A percentile compares a stretch with the other conserved stretches of the same genome.
Evolutionary conservation across 1,140 invertebrate genomes (phyloP).

Genomic region (Drosophila baimaii): DNA sequence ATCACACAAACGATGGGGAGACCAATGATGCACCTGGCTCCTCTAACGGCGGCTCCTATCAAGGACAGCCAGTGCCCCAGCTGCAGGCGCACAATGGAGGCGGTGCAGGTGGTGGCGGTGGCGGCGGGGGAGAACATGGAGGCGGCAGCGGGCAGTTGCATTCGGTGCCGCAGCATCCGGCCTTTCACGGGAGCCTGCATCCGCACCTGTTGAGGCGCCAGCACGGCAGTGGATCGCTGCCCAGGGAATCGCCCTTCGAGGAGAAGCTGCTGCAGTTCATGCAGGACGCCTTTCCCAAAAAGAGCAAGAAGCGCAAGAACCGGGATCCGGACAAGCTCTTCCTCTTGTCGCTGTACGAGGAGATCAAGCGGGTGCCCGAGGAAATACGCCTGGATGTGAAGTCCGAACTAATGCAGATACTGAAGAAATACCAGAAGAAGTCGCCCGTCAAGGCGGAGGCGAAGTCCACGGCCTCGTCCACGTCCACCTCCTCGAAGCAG

Average conservation of each 20-base stretch:
- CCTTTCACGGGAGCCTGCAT: constrained; percentile 75
- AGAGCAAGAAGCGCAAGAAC: constrained; percentile 79
- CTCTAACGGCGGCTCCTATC: constrained; percentile 76
- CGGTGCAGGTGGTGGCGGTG: constrained; percentile 21
- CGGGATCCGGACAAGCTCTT: constrained; percentile 80
- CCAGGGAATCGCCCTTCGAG: constrained; percentile 74
- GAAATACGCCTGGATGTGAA: constrained; percentile 80
- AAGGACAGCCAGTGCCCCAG: constrained; percentile 65
- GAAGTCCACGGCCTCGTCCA: constrained; percentile 60
- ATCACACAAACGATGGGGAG: constrained; percentile 77
- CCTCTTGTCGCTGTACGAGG: constrained; percentile 75
- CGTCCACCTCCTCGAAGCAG: constrained; percentile 59
- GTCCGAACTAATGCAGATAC: constrained; percentile 80
- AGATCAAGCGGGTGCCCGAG: constrained; percentile 79
- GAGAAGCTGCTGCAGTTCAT: constrained; percentile 81
- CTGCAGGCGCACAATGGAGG: constrained; percentile 69
- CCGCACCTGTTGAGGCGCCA: constrained; percentile 76
- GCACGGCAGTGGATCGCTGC: constrained; percentile 45
- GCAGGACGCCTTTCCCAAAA: constrained; percentile 83
- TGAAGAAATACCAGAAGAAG: constrained; percentile 82
- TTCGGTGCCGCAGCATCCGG: constrained; percentile 71
- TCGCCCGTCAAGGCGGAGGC: constrained; percentile 75
- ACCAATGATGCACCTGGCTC: constrained; percentile 79
- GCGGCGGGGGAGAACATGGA: constrained; percentile 53
- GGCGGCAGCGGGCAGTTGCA: constrained; percentile 59